A percentile compares a stretch with the other conserved stretches of the same genome.
Conservation (phyloP, 2,113 vertebrate genomes). For the Anguilla rostrata region DNA sequence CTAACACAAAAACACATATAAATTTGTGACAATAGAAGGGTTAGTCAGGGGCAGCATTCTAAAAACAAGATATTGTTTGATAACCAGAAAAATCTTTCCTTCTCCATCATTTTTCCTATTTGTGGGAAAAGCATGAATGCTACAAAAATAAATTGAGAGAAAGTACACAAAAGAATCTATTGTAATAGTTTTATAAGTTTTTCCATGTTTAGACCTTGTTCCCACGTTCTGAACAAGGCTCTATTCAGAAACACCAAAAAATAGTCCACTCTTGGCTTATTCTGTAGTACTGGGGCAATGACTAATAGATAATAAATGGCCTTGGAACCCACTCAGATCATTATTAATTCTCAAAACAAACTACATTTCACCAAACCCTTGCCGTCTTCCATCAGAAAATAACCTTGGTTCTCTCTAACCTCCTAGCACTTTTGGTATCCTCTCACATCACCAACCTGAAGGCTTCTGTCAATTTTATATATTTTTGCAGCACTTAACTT, state of each 20-base stretch:
- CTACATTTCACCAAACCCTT: background rate
- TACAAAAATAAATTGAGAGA: background rate
- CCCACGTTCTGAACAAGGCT: constrained; percentile 19
- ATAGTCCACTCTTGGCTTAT: constrained; percentile 37
- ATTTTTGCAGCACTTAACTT: background rate
- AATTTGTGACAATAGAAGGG: background rate
- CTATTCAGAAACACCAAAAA: constrained; percentile 40
- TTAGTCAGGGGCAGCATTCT: background rate
- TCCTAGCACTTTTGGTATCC: background rate
- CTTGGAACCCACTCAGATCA: background rate
- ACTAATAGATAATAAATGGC: constrained; percentile 13
- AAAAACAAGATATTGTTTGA: background rate
- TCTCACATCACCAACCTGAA: background rate
- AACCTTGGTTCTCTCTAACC: background rate
- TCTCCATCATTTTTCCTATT: background rate
- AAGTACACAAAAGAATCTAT: background rate
- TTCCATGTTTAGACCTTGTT: constrained; percentile 18
- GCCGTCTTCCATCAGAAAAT: background rate
- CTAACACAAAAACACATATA: background rate
- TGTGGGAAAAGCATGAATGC: background rate
- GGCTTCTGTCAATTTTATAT: background rate
- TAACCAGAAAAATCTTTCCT: background rate
- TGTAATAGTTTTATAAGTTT: background rate
- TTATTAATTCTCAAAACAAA: constrained; percentile 12
- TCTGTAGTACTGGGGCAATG: constrained; percentile 22